Base-by-base conservation (phyloP, 2,113 vertebrate genomes). In the Aleadryas rufinucha region DNA sequence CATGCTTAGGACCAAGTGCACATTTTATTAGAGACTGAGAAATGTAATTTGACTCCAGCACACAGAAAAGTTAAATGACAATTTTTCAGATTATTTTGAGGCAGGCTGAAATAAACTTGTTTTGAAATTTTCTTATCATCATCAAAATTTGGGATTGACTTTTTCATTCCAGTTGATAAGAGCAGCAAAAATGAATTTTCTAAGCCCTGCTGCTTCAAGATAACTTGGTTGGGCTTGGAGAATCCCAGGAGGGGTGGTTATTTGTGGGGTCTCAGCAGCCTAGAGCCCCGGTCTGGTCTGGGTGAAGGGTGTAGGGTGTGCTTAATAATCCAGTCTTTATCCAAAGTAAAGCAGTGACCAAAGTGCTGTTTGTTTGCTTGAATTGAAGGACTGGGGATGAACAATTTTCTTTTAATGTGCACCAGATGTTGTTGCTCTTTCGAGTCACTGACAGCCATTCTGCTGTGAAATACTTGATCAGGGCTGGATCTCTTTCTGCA, bases 11-110 rank as follows among this genome's bases (percentile, higher is more conserved):
- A 87, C 45, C 81, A 95, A 95, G 23, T 78, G 87, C 19, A 26
- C 3, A 2, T 95, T 87, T 93, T 87, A 88, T 96, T 90, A 78
- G 78, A 80, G 87, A 94, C 93, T 92, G 70, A 84, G 87, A 95
- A 93, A 94, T 85, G 24, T 70, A 89, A 89, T 96, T 96, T 95
- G 86, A 84, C 14, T 87, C 15, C 3, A 7, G 84, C 84, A 61
- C 39, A 71, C 37, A 84, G 68, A 83, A 94, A 80, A 96, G 63
- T 82, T 76, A 88, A 91, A 92, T 61, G 60, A 16, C 1, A 2
- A 80, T 71, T 54, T 35, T 68, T 39, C 45, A 44, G 23, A 23
- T 12, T 9, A 35, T 57, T 65, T 35, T 4, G 52, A 8, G 26
- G 16, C 44, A 37, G 8, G 13, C 37, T 70, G 37, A 85, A 83